These are phyloP conservation scores for Drosophila sp. DNA, from an alignment of 1,140 invertebrate genomes.

Conservation along the genomic window DNA sequence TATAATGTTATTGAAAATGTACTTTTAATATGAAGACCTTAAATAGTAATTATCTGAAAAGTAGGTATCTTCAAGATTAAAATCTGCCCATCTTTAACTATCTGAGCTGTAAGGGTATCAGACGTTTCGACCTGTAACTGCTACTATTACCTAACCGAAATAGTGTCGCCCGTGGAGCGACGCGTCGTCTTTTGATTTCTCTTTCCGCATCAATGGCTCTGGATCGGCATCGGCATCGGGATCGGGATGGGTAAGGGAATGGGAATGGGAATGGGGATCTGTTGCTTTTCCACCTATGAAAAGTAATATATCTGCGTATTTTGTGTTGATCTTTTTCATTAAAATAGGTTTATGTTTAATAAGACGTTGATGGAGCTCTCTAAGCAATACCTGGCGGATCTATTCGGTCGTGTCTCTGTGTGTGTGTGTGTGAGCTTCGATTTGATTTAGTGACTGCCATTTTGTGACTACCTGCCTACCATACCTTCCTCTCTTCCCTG, in stretches of 20 bases:
- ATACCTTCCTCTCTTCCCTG: background rate
- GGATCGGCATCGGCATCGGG: constrained; percentile 13
- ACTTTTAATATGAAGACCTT: too few species aligned
- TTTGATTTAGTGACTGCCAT: constrained; percentile 82
- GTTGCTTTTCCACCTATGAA: constrained; percentile 10
- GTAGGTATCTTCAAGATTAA: too few species aligned
- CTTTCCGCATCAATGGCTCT: constrained; percentile 39
- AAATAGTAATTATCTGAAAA: too few species aligned
- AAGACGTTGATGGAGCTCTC: constrained; percentile 54
- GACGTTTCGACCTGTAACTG: background rate
- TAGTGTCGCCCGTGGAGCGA: constrained; percentile 27
- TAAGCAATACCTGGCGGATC: background rate
- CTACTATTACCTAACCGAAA: constrained; percentile 4
- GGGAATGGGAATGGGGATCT: constrained; percentile 15
- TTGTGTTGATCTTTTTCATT: constrained; percentile 67
- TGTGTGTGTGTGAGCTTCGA: constrained; percentile 7
- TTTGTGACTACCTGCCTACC: constrained; percentile 50
- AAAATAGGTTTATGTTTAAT: constrained; percentile 70
- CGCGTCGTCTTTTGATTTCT: constrained; percentile 42
- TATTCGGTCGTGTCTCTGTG: constrained; percentile 51
- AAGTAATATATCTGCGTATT: constrained; percentile 42
- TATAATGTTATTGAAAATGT: too few species aligned
- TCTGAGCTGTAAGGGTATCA: background rate
- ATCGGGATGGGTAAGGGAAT: too few species aligned
- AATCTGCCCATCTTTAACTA: background rate